Percentiles rank a stretch among this genome's conserved stretches.
Evolutionary conservation across 2,113 vertebrate genomes (phyloP).

Genomic region (Gnathonemus echidnorhynchus): DNA sequence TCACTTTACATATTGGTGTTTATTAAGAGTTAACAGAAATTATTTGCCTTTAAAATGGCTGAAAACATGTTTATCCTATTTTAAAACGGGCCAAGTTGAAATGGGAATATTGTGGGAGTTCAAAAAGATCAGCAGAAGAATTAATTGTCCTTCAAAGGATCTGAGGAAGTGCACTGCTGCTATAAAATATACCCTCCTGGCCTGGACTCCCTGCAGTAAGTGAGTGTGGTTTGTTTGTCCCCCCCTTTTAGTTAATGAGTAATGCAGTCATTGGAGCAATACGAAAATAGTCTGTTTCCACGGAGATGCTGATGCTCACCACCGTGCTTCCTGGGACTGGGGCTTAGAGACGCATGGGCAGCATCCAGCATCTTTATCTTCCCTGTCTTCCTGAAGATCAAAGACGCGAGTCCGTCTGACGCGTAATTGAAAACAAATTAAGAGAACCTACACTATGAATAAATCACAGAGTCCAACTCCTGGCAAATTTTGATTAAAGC

Average conservation of each 20-base stretch:
- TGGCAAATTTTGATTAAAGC: slow-evolving; percentile 5
- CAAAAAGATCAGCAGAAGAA: background rate
- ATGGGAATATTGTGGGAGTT: background rate
- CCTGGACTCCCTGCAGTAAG: background rate
- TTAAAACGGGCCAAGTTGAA: background rate
- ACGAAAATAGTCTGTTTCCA: background rate
- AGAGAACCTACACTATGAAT: background rate
- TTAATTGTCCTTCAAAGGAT: background rate
- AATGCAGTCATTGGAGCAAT: background rate
- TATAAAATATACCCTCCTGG: background rate
- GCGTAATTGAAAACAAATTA: slow-evolving; percentile 14
- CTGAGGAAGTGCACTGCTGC: background rate
- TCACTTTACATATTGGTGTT: background rate
- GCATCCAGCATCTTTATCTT: background rate
- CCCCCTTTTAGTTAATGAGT: background rate
- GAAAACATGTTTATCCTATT: background rate
- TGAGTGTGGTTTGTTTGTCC: background rate
- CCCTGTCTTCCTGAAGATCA: background rate
- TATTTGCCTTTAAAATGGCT: background rate
- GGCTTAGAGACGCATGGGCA: background rate
- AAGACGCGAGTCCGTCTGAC: background rate
- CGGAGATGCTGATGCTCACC: background rate
- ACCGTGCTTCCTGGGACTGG: background rate
- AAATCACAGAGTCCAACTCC: background rate
- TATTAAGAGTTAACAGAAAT: background rate